These are phyloP conservation scores for Bimastos eiseni DNA, from an alignment of 2,888 invertebrate species.

Conservation along the genomic window DNA sequence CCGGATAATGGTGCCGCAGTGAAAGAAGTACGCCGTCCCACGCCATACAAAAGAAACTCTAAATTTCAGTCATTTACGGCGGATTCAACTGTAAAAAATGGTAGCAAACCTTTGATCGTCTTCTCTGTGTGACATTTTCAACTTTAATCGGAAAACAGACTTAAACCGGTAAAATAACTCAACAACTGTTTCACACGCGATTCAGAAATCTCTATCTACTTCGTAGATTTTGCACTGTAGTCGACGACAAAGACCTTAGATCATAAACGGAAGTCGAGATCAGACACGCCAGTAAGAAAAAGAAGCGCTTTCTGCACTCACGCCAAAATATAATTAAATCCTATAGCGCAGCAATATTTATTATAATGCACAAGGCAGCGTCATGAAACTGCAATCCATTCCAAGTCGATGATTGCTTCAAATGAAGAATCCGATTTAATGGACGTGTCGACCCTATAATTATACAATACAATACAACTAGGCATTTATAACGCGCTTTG, in stretches of 20 bases:
- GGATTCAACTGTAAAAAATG: neutral
- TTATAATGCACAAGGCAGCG: too few species aligned
- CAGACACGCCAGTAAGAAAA: neutral
- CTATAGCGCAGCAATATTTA: neutral
- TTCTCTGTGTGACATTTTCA: neutral
- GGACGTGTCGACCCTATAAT: too few species aligned
- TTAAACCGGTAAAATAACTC: neutral
- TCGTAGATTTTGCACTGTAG: neutral
- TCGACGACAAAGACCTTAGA: neutral
- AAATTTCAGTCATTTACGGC: neutral
- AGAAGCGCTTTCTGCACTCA: neutral
- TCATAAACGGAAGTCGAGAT: neutral
- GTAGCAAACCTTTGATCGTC: neutral
- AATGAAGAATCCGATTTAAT: too few species aligned
- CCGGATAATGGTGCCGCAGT: neutral
- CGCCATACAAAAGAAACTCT: neutral
- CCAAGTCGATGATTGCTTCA: too few species aligned
- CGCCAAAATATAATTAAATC: neutral
- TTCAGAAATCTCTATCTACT: neutral
- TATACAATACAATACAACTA: too few species aligned
- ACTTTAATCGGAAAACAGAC: neutral
- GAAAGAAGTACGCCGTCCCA: neutral
- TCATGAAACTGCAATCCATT: too few species aligned
- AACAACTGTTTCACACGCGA: neutral
- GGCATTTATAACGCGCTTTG: too few species aligned